phyloP scores from a whole-genome alignment of 2,888 invertebrate genomes.

The Agonopterix arenella region DNA sequence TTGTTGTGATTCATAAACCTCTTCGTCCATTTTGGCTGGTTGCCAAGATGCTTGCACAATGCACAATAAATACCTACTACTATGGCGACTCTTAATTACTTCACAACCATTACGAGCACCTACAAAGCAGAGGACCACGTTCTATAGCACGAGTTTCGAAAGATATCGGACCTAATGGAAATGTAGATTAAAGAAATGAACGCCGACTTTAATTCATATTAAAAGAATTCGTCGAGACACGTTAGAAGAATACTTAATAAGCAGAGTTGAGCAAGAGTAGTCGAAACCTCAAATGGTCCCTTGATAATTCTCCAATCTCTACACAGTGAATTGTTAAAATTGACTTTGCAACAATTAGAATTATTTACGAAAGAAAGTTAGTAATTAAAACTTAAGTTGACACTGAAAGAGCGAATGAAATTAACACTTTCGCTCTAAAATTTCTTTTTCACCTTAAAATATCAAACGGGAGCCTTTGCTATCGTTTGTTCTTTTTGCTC shows the following conservation, averaged over 20 bases:
- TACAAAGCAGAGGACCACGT: slow-evolving; percentile 19
- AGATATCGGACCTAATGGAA: slow-evolving; percentile 3
- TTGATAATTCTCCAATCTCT: no score
- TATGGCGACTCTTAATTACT: slow-evolving; percentile 65
- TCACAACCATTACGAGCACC: slow-evolving; percentile 45
- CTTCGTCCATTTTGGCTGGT: slow-evolving; percentile 51
- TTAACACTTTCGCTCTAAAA: slow-evolving; percentile 34
- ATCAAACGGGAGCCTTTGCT: slow-evolving; percentile 32
- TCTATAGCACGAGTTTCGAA: slow-evolving; percentile 12
- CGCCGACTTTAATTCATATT: no score
- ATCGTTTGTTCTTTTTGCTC: slow-evolving; percentile 23
- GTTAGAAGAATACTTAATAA: no score
- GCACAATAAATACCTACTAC: slow-evolving; percentile 65
- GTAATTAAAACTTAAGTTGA: background rate
- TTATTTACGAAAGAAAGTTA: background rate
- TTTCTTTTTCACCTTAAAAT: slow-evolving; percentile 37
- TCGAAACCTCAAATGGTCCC: no score
- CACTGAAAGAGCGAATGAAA: slow-evolving; percentile 15
- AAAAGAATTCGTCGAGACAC: no score
- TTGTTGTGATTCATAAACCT: slow-evolving; percentile 57
- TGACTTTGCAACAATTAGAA: no score
- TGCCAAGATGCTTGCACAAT: slow-evolving; percentile 61
- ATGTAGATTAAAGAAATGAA: no score
- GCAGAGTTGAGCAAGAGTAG: no score
- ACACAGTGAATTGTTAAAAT: no score